Evolutionary conservation across 1,140 invertebrate species (phyloP).

Genomic region (Drosophila sucinea): DNA sequence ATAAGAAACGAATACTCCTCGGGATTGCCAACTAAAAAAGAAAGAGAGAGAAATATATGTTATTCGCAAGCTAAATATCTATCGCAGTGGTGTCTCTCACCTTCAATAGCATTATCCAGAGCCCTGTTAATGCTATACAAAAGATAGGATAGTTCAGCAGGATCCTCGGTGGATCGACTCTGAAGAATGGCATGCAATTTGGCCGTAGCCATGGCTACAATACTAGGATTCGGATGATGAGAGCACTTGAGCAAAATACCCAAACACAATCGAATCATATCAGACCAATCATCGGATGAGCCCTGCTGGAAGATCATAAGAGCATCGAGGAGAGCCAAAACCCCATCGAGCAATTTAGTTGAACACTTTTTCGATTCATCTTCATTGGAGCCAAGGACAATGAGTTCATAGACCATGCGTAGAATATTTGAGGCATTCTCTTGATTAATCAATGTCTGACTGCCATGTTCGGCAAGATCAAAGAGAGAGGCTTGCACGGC

Average conservation of each 20-base stretch:
- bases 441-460: constrained; percentile 78
- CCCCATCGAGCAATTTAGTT: constrained; percentile 85
- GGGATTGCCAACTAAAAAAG: constrained; percentile 83
- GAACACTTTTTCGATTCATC: constrained; percentile 85
- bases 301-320: constrained; percentile 85
- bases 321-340: constrained; percentile 84
- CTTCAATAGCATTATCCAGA: constrained; percentile 82
- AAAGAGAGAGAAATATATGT: not conserved
- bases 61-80: not conserved
- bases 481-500: constrained; percentile 85
- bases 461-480: constrained; percentile 85
- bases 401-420: constrained; percentile 86
- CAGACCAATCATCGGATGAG: constrained; percentile 85
- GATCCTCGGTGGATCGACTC: constrained; percentile 84
- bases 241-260: constrained; percentile 85
- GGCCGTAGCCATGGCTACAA: constrained; percentile 86
- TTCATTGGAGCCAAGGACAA: constrained; percentile 85
- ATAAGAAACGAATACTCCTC: constrained; percentile 87
- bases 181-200: constrained; percentile 86
- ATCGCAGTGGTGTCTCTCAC: constrained; percentile 45
- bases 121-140: constrained; percentile 83
- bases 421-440: constrained; percentile 86
- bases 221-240: constrained; percentile 84
- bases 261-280: constrained; percentile 84
- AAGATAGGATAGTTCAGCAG: constrained; percentile 85